Evolutionary conservation across 2,797 vertebrate genomes (phyloP), one percentile per base, ranked within the genome.

Genomic region (Melopsittacus undulatus): DNA sequence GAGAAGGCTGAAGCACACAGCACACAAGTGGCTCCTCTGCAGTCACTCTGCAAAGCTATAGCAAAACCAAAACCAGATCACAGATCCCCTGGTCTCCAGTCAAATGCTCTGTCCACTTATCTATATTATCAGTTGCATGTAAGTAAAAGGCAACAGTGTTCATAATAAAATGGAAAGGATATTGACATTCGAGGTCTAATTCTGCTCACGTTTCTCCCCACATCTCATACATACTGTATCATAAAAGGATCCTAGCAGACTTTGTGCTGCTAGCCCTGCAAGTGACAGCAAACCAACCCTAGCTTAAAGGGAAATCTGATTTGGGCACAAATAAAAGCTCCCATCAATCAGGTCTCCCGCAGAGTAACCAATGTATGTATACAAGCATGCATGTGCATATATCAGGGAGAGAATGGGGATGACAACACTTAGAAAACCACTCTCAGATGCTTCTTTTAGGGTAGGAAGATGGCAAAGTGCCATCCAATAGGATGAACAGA

Each of bases 91-190:
- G 16, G 22, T 40, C 3, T 11, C 18, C 26, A 48, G 27, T 57
- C n/a, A 83, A 77, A 45, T 4, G 19, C n/a, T 83, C 42, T 51
- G 17, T 48, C 51, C 13, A 0, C 27, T 84, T 59, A 42, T 13
- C 48, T 49, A 15, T 0, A 0, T 42, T 54, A 83, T 3, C 48
- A 57, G 17, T 72, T 75, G 43, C 29, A 40, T 1, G 0, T 23
- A 79, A 68, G 22, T 27, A 49, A 72, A 52, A 86, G 6, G 17
- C 42, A 68, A 91, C 1, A 5, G 36, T 43, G 87, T 76, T 76
- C 2, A 3, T 40, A 76, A 54, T 26, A 46, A 78, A 83, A 75
- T 8, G 0, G 23, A 78, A 90, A 34, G 13, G 18, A 29, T 75
- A 30, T 22, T 1, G 1, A 42, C 40, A 27, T 54, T 52, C 5